These are phyloP conservation scores for Cheilosia urbana DNA, from an alignment of 2,888 invertebrate genomes.

Conservation along the genomic window DNA sequence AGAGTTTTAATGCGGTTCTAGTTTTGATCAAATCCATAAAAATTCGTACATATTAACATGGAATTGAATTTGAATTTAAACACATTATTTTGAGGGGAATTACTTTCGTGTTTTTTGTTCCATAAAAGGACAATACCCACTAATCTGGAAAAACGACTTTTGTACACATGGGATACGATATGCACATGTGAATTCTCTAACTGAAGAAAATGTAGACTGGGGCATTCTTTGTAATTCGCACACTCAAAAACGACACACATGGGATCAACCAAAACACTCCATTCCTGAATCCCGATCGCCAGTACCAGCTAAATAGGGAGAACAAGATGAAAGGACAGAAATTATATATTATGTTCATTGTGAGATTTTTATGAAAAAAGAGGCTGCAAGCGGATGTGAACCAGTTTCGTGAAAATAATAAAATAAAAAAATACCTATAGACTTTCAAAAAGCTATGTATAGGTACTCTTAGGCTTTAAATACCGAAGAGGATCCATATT, in stretches of 20 bases:
- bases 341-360: conserved; percentile 13
- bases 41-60: too few relatives aligned
- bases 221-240: conserved; percentile 6
- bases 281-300: neutral
- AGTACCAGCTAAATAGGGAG: neutral
- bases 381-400: conserved; percentile 40
- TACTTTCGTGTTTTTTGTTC: too few relatives aligned
- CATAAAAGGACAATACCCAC: too few relatives aligned
- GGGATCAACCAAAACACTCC: conserved; percentile 10
- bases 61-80: too few relatives aligned
- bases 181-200: neutral
- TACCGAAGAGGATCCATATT: conserved; percentile 24
- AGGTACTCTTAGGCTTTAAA: neutral
- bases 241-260: conserved; percentile 24
- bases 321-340: neutral
- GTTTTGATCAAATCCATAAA: too few relatives aligned
- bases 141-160: neutral
- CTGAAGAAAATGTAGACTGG: conserved; percentile 8
- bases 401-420: conserved; percentile 32
- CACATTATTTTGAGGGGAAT: too few relatives aligned
- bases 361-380: conserved; percentile 20
- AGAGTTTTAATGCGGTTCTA: too few relatives aligned
- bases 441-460: conserved; percentile 28
- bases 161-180: neutral
- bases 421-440: neutral